Conservation (phyloP, 92 coral and sea anemone species). For the Chrysogorgia sp. region DNA sequence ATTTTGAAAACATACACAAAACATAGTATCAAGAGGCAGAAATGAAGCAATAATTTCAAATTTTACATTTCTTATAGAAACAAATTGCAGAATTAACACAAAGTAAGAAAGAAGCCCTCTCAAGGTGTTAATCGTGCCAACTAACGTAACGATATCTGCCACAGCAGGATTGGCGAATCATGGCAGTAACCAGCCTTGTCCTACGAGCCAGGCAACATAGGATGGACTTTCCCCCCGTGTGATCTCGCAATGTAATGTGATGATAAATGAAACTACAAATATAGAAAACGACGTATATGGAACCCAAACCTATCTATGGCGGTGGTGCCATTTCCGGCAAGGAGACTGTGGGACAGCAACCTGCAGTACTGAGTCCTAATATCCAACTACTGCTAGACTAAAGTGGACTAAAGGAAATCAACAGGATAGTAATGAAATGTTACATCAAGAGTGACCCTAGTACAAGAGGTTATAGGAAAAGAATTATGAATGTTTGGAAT, state of each 20-base stretch:
- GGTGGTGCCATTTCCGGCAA: not conserved
- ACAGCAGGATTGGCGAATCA: too few relatives aligned
- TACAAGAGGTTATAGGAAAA: slow-evolving; percentile 17
- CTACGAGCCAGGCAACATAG: too few relatives aligned
- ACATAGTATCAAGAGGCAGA: too few relatives aligned
- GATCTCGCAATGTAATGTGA: not conserved
- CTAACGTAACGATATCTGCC: too few relatives aligned
- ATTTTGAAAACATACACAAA: too few relatives aligned
- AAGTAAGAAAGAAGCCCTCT: too few relatives aligned
- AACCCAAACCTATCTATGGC: not conserved
- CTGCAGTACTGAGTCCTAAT: not conserved
- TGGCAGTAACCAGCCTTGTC: too few relatives aligned
- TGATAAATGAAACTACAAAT: not conserved
- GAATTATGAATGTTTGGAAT: slow-evolving; percentile 13
- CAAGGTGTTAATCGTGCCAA: too few relatives aligned
- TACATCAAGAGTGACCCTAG: slow-evolving; percentile 9
- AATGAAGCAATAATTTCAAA: too few relatives aligned
- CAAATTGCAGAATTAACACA: too few relatives aligned
- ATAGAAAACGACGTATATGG: not conserved
- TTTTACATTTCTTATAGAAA: too few relatives aligned
- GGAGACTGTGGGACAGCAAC: not conserved
- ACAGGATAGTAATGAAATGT: slow-evolving; percentile 20
- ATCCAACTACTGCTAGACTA: slow-evolving; percentile 12
- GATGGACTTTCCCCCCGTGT: too few relatives aligned
- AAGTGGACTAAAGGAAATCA: not conserved